A percentile compares a stretch with the other conserved stretches of the same genome.
Evolutionary conservation across 1,140 invertebrate genomes (phyloP).

Genomic region (Drosophila teissieri): DNA sequence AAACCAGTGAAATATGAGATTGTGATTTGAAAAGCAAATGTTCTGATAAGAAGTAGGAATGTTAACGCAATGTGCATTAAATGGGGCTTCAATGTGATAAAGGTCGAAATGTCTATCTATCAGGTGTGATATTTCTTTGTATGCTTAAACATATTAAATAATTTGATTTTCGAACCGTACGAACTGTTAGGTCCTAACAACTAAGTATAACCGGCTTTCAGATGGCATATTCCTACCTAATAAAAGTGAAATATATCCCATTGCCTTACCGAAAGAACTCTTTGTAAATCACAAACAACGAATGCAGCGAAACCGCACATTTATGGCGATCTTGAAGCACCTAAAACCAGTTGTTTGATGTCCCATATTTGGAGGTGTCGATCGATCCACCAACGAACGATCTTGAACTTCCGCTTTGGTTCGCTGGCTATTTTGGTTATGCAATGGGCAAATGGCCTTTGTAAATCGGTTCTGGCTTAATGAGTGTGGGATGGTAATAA

Average conservation of each 20-base stretch:
- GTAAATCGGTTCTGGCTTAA: slow-evolving; percentile 38
- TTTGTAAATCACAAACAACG: slow-evolving; percentile 10
- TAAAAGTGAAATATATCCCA: slow-evolving; percentile 13
- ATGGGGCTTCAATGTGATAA: slow-evolving; percentile 6
- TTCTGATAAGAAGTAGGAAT: slow-evolving; percentile 28
- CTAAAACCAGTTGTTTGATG: slow-evolving; percentile 21
- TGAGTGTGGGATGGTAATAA: slow-evolving; percentile 52
- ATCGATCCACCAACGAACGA: slow-evolving; percentile 63
- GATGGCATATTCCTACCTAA: no score
- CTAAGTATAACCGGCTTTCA: neutral
- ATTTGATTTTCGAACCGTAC: no score
- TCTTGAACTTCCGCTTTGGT: slow-evolving; percentile 77
- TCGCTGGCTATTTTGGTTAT: slow-evolving; percentile 59
- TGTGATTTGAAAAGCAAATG: slow-evolving; percentile 21
- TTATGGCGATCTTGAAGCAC: slow-evolving; percentile 55
- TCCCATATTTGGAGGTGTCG: slow-evolving; percentile 63
- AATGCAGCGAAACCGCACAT: slow-evolving; percentile 52
- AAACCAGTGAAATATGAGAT: slow-evolving; percentile 1
- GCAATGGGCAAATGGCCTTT: slow-evolving; percentile 55
- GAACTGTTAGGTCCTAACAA: no score
- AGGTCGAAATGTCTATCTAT: neutral
- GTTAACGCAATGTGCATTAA: slow-evolving; percentile 6
- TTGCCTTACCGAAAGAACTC: slow-evolving; percentile 14
- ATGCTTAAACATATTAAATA: no score
- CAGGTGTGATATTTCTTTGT: neutral